phyloP scores from a whole-genome alignment of 2,888 invertebrate genomes.

The Chouioia cunea region DNA sequence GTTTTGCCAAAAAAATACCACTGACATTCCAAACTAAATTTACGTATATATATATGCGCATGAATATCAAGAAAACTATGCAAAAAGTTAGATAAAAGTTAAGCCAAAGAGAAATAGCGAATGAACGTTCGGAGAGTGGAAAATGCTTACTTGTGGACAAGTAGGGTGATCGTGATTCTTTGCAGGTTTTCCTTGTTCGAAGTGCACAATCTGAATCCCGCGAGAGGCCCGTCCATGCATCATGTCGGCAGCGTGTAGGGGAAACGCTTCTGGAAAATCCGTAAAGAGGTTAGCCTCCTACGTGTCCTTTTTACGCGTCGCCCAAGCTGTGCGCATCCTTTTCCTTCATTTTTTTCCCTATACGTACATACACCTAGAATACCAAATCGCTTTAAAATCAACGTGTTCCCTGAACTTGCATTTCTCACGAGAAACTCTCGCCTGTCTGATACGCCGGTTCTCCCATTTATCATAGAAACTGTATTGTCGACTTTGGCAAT shows the following conservation, averaged over 20 bases:
- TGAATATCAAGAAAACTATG: too few relatives aligned
- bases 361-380: conserved; percentile 50
- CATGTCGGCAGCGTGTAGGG: conserved; percentile 40
- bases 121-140: background rate
- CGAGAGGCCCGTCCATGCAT: conserved; percentile 48
- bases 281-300: conserved; percentile 50
- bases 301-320: conserved; percentile 49
- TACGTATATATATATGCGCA: too few relatives aligned
- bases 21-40: too few relatives aligned
- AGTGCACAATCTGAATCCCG: conserved; percentile 48
- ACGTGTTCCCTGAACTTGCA: conserved; percentile 5
- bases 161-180: conserved; percentile 36
- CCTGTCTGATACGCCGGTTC: too few relatives aligned
- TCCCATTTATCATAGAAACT: too few relatives aligned
- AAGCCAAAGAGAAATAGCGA: background rate
- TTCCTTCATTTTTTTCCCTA: conserved; percentile 46
- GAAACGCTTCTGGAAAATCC: conserved; percentile 49
- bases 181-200: conserved; percentile 28
- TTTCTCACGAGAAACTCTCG: too few relatives aligned
- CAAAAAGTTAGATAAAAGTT: background rate
- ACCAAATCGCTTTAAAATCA: conserved; percentile 50
- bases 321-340: conserved; percentile 46
- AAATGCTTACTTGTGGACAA: conserved; percentile 9
- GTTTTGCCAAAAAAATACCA: too few relatives aligned
- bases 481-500: too few relatives aligned